phyloP scores from a whole-genome alignment of 2,113 vertebrate species.

The Siniperca chuatsi region DNA sequence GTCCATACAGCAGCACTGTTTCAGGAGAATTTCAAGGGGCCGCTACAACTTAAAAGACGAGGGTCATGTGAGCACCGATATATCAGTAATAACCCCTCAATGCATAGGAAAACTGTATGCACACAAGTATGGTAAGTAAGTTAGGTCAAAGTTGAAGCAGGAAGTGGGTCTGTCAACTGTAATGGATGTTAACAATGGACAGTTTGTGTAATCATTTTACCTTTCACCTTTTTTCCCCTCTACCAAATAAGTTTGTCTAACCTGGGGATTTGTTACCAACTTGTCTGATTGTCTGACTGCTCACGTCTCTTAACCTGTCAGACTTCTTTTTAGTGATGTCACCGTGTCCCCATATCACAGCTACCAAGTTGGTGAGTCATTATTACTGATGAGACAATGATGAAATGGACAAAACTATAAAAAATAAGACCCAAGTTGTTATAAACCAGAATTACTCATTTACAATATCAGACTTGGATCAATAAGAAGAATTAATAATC shows the following conservation, averaged over 20 bases:
- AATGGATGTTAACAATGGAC: neutral
- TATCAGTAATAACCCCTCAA: neutral
- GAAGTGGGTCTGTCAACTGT: neutral
- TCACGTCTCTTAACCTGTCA: neutral
- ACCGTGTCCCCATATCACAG: too few species aligned
- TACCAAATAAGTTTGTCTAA: neutral
- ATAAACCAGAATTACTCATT: too few species aligned
- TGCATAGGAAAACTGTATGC: neutral
- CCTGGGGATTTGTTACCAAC: neutral
- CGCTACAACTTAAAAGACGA: neutral
- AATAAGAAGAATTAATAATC: neutral
- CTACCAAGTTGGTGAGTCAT: too few species aligned
- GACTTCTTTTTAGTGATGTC: neutral
- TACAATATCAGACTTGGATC: neutral
- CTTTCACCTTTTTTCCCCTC: too few species aligned
- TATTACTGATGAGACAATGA: too few species aligned
- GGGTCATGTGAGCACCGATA: neutral
- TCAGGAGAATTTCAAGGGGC: neutral
- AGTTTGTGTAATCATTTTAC: neutral
- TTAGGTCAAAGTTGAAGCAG: neutral
- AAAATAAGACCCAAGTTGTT: too few species aligned
- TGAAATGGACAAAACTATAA: too few species aligned
- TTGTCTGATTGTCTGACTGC: neutral
- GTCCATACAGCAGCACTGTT: neutral
- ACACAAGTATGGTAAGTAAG: neutral